Percentiles rank a stretch among this genome's conserved stretches.
These are phyloP conservation scores for Nephrotoma guestfalica DNA, from an alignment of 2,888 invertebrate species.

Conservation along the genomic window DNA sequence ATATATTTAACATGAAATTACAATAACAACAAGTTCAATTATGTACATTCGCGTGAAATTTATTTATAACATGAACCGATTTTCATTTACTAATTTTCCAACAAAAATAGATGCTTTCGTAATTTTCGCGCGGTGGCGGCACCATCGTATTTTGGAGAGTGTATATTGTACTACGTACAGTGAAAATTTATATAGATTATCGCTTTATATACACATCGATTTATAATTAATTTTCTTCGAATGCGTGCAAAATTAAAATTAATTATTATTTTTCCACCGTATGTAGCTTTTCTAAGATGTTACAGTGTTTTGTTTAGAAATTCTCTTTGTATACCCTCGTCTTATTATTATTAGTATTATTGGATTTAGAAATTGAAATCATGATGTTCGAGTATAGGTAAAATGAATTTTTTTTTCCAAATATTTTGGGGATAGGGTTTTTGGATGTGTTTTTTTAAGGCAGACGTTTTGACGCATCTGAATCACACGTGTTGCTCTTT, in stretches of 20 bases:
- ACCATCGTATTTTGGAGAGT: neutral
- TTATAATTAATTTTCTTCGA: neutral
- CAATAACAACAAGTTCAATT: neutral
- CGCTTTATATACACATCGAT: neutral
- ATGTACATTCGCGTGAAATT: neutral
- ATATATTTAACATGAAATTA: neutral
- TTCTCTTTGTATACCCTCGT: neutral
- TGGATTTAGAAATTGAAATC: neutral
- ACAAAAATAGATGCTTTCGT: neutral
- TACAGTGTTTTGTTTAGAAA: neutral
- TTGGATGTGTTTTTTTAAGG: neutral
- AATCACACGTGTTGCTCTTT: neutral
- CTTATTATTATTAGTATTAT: too few species aligned
- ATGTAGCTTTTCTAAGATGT: neutral
- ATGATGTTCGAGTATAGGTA: neutral
- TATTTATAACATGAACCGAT: neutral
- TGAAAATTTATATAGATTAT: neutral
- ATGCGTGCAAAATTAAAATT: neutral
- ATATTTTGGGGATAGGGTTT: neutral
- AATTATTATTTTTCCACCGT: neutral
- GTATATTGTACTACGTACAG: neutral
- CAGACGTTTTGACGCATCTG: slow-evolving; percentile 2
- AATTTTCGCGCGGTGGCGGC: neutral
- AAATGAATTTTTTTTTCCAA: neutral
- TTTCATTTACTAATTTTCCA: neutral